Evolutionary conservation across 2,888 invertebrate genomes (phyloP).

Genomic region (Apoda limacodes): DNA sequence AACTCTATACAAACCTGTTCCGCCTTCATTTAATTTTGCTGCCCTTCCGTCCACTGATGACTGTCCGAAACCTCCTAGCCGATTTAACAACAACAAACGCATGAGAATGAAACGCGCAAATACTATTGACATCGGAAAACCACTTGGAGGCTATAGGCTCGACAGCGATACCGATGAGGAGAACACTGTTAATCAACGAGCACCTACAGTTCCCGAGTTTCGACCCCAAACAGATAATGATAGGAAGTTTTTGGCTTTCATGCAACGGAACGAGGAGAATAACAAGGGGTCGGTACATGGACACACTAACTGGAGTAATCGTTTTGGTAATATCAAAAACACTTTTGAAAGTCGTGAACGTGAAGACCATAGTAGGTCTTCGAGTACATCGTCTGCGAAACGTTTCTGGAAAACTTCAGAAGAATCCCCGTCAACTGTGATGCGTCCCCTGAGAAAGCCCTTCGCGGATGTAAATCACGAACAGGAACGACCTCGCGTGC

Average conservation of each 20-base stretch:
- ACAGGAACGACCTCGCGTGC: constrained; percentile 44
- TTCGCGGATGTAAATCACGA: constrained; percentile 33
- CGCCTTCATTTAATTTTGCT: constrained; percentile 56
- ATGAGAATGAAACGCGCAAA: constrained; percentile 88
- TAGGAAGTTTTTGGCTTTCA: constrained; percentile 84
- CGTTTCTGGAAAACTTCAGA: constrained; percentile 75
- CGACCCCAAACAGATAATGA: constrained; percentile 88
- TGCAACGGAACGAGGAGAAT: constrained; percentile 74
- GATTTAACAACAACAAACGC: constrained; percentile 74
- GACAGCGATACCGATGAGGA: constrained; percentile 62
- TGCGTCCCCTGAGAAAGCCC: constrained; percentile 31
- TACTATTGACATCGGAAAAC: constrained; percentile 88
- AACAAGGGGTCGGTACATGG: constrained; percentile 27
- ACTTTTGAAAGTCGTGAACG: constrained; percentile 76
- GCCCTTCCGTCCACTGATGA: constrained; percentile 44
- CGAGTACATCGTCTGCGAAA: constrained; percentile 64
- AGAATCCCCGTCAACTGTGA: constrained; percentile 42
- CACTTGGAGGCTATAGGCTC: constrained; percentile 67
- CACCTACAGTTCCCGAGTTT: constrained; percentile 73
- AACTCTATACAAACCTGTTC: constrained; percentile 43
- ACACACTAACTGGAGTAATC: constrained; percentile 79
- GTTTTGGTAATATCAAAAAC: constrained; percentile 87
- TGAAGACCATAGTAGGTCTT: constrained; percentile 43
- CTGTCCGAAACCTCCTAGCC: constrained; percentile 40
- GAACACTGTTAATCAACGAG: constrained; percentile 27